A percentile compares a stretch with the other conserved stretches of the same genome.
Conservation (phyloP, 2,113 vertebrate species). For the Hemicordylus capensis region DNA sequence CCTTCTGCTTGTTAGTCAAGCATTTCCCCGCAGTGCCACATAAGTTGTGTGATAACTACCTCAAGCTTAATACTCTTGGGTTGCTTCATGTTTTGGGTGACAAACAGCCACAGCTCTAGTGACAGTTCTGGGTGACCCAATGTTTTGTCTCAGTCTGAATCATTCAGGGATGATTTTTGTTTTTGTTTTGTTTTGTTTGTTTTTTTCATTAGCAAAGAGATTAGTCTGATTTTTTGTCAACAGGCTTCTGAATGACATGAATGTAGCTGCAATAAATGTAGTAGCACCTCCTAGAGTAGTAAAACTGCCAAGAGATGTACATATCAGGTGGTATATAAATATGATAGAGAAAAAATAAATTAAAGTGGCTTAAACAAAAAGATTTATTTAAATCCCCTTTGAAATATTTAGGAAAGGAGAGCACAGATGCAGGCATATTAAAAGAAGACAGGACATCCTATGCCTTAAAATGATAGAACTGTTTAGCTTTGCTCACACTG, state of each 20-base stretch:
- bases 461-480: background rate
- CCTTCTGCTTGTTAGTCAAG: too few species aligned
- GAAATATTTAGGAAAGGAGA: background rate
- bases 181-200: too few species aligned
- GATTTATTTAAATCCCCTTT: background rate
- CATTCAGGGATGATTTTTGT: background rate
- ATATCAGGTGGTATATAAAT: too few species aligned
- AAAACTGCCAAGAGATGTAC: too few species aligned
- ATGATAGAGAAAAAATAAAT: too few species aligned
- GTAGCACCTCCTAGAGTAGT: too few species aligned
- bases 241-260: background rate
- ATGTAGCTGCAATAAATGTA: too few species aligned
- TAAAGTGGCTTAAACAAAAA: background rate
- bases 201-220: background rate
- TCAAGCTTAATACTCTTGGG: background rate
- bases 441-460: constrained; percentile 24
- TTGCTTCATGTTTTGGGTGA: constrained; percentile 24
- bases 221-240: background rate
- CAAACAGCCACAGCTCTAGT: background rate
- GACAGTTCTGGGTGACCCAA: background rate
- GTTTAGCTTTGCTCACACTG: background rate
- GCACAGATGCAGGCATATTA: background rate
- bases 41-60: background rate
- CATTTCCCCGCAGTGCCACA: too few species aligned
- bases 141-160: background rate